These are phyloP conservation scores for Neolamprologus caudopunctatus DNA, from an alignment of 2,113 vertebrate species.

Conservation along the genomic window DNA sequence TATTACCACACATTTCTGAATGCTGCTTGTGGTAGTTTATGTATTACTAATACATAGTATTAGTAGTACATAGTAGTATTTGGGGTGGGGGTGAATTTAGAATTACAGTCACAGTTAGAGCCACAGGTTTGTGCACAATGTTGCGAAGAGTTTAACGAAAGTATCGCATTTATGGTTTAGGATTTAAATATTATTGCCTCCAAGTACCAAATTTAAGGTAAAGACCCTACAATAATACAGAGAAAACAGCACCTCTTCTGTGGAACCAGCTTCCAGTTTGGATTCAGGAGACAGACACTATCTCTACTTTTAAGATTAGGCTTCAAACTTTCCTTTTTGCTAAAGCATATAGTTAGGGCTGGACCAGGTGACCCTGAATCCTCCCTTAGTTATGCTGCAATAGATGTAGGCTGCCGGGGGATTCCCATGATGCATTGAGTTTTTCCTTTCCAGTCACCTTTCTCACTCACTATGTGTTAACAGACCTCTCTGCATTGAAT, in stretches of 20 bases:
- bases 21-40: background rate
- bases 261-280: no score
- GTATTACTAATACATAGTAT: background rate
- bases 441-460: no score
- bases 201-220: background rate
- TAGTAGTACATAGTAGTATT: background rate
- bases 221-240: background rate
- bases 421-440: no score
- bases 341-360: no score
- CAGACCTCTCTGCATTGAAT: no score
- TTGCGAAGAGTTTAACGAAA: background rate
- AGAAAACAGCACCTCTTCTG: background rate
- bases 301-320: no score
- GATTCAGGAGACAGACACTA: no score
- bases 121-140: accelerated
- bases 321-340: no score
- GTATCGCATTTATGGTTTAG: background rate
- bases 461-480: no score
- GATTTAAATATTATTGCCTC: background rate
- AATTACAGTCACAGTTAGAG: background rate
- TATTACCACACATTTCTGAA: background rate
- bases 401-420: no score
- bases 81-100: background rate
- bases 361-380: no score
- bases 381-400: no score